These are phyloP conservation scores for Neopipo cinnamomea DNA, from an alignment of 2,113 vertebrate genomes.

Conservation along the genomic window DNA sequence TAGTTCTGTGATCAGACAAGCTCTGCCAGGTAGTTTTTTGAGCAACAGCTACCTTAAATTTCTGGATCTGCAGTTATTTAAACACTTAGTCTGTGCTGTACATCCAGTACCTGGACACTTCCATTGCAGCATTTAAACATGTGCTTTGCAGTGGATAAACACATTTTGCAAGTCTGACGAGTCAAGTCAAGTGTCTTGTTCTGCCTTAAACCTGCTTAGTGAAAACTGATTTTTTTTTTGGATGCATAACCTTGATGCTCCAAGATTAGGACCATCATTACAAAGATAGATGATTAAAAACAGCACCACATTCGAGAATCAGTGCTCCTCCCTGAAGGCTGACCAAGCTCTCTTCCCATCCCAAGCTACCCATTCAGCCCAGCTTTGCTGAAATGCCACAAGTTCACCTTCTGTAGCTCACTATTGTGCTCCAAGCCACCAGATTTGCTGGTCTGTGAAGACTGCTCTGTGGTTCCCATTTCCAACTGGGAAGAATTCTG, in stretches of 20 bases:
- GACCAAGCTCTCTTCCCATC: background rate
- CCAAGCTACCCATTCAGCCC: accelerated
- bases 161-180: background rate
- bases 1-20: background rate
- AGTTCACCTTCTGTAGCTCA: constrained; percentile 82
- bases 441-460: constrained; percentile 49
- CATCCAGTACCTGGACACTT: background rate
- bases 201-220: background rate
- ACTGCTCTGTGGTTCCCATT: constrained; percentile 50
- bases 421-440: constrained; percentile 67
- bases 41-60: background rate
- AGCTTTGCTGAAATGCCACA: background rate
- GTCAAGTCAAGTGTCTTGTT: background rate
- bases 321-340: accelerated
- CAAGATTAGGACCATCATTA: background rate
- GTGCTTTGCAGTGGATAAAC: background rate
- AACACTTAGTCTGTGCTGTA: background rate
- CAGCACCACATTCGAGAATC: background rate
- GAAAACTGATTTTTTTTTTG: background rate
- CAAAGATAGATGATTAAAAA: background rate
- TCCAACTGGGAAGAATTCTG: constrained; percentile 75
- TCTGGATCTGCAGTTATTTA: background rate
- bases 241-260: background rate
- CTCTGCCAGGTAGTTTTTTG: background rate
- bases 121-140: background rate